Conservation (phyloP, 2,113 vertebrate species). For the Seriola quinqueradiata region DNA sequence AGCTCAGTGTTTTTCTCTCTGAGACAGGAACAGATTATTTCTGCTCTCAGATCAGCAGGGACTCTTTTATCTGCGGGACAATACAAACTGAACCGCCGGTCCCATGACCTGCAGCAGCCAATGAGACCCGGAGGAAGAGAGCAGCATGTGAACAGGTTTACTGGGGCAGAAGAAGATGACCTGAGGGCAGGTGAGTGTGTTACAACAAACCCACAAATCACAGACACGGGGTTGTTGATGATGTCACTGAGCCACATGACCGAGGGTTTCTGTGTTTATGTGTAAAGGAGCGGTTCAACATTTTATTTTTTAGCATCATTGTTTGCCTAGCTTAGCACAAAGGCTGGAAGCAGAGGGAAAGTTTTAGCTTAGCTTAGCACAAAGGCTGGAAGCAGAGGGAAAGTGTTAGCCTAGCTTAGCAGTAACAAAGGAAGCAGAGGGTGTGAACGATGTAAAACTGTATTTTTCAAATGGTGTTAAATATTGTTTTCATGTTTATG, state of each 20-base stretch:
- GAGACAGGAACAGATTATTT: slow-evolving; percentile 9
- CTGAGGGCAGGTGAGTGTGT: slow-evolving; percentile 40
- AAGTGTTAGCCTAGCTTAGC: no score
- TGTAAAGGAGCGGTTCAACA: slow-evolving; percentile 5
- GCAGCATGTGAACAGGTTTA: slow-evolving; percentile 50
- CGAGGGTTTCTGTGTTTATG: not conserved
- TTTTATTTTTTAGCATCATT: not conserved
- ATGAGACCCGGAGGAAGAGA: slow-evolving; percentile 31
- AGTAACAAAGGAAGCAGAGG: no score
- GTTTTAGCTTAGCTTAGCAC: no score
- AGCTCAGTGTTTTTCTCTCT: not conserved
- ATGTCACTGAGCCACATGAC: not conserved
- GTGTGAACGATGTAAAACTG: no score
- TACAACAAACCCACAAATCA: slow-evolving; percentile 40
- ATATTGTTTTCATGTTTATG: no score
- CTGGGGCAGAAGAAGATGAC: slow-evolving; percentile 74
- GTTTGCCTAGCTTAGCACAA: slow-evolving; percentile 9
- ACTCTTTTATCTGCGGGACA: slow-evolving; percentile 60
- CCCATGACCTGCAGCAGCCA: slow-evolving; percentile 70
- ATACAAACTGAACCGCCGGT: not conserved
- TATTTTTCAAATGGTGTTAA: no score
- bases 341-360: no score
- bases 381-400: no score
- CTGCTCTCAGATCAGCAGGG: slow-evolving; percentile 37
- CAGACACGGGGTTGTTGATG: slow-evolving; percentile 8